Base-by-base conservation (phyloP, 2,797 vertebrate species). In the Oreonectes daqikongensis region DNA sequence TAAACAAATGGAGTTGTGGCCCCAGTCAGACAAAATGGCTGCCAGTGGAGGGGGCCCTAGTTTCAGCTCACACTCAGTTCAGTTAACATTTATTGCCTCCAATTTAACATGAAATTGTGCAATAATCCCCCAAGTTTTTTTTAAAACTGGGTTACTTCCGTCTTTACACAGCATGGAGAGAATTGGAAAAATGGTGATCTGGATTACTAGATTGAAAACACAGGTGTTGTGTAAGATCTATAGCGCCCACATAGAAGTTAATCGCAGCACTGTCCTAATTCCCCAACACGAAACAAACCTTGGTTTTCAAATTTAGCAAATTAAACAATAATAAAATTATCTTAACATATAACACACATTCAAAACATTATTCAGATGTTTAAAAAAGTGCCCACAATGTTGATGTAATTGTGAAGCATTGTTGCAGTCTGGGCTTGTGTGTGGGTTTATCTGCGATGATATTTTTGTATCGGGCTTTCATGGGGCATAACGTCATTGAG, bases 1-100 rank as follows among this genome's bases (percentile, higher is more conserved):
- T 90, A 89, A 92, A 92, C 90, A 92, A 87, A 84, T 86, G 81
- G 79, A 88, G 82, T 90, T 85, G 72, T 60, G 76, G 67, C 72
- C 72, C 32, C 32, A 72, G 53, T 30, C 50, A 66, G 66, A 82
- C 78, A 85, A 87, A 85, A 87, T 87, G 84, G 84, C 85, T 22
- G 81, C 80, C 50, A 42, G 59, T 67, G 79, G 64, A 57, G 9
- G 1, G 35, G 26, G 35, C 4, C 20, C 30, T 42, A n/a, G 32
- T 66, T 66, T 55, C 28, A 63, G 17, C 18, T 64, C 42, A 63
- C 26, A 28, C 26, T 69, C n/a, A 69, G 53, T 48, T 83, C 76
- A 46, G 14, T 50, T 79, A 32, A 57, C 44, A 28, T 55, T 3
- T 55, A 4, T 24, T 24, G 4, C 5, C 30, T 15, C 44, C 11